Base-by-base conservation (phyloP, 2,888 invertebrate genomes). In the Tiliacea citrago region DNA sequence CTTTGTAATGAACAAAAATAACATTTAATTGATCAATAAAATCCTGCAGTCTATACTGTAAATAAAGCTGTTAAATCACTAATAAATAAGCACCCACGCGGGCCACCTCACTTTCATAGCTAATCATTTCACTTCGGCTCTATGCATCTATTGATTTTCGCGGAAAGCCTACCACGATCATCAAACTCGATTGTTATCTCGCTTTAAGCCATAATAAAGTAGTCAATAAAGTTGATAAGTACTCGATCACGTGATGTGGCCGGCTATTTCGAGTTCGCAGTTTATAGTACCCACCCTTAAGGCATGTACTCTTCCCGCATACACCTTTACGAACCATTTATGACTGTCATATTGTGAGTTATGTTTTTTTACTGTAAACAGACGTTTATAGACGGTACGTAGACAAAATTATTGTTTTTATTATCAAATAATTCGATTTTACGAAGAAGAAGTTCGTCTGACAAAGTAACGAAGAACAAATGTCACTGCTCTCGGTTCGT, bases 251-350 rank as follows among this genome's bases (percentile, higher is more conserved):
- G 77, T 72, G 66, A 84, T 74, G 70, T 74, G 68, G 67, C 21
- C 24, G 61, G 70, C 13, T 70, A 78, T 82, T 84, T 81, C 77
- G 82, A 84, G 63, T 86, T 82, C 35, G 68, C 53, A 47, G 62
- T 68, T 75, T 63, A 78, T 78, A 78, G 81, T 86, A 76, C 61
- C 70, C 68, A 53, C 70, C 69, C 70, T 39, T 63, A 29, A 13
- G 24, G n/a, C 16, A 21, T 24, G 18, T 55, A 29, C n/a, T 18
- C 45, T 24, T 58, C 16, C 49, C 18, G 63, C 21, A 35, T 77
- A 84, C 80, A 90, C 81, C 85, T 88, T 89, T 88, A 89, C 75
- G 86, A 85, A 86, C 79, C 86, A 90, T 91, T 91, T 92, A 92
- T 88, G 87, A 83, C 85, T 81, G 84, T 86, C 88, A 85, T 89